A percentile compares a stretch with the other conserved stretches of the same genome.
Conservation (phyloP, 2,888 invertebrate genomes). For the Spisula solida region DNA sequence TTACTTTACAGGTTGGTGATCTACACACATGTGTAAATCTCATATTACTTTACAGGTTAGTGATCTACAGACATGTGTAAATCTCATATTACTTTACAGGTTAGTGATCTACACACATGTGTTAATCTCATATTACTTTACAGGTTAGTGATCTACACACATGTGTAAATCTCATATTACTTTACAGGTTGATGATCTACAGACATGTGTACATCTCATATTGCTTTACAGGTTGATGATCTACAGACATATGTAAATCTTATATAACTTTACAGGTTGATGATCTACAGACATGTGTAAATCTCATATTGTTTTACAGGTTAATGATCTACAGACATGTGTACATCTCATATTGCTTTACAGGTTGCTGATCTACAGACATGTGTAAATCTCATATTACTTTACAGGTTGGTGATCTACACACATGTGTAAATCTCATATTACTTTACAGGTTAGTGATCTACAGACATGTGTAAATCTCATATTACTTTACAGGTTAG, state of each 20-base stretch:
- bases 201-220: conserved; percentile 86
- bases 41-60: conserved; percentile 76
- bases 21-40: conserved; percentile 85
- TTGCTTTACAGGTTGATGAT: conserved; percentile 75
- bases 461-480: conserved; percentile 85
- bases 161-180: conserved; percentile 88
- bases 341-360: conserved; percentile 87
- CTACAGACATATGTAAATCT: conserved; percentile 85
- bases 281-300: conserved; percentile 81
- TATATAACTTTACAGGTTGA: conserved; percentile 76
- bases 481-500: conserved; percentile 76
- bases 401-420: conserved; percentile 72
- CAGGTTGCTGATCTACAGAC: conserved; percentile 72
- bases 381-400: conserved; percentile 88
- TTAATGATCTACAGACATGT: conserved; percentile 75
- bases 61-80: conserved; percentile 81
- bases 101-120: conserved; percentile 75
- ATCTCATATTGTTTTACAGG: conserved; percentile 85
- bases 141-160: conserved; percentile 72
- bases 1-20: conserved; percentile 74
- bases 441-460: conserved; percentile 74
- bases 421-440: conserved; percentile 86
- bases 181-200: conserved; percentile 72
- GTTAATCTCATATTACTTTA: conserved; percentile 87
- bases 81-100: conserved; percentile 85